Base-by-base conservation (phyloP, 2,113 vertebrate species). In the Malurus alboscapulatus region DNA sequence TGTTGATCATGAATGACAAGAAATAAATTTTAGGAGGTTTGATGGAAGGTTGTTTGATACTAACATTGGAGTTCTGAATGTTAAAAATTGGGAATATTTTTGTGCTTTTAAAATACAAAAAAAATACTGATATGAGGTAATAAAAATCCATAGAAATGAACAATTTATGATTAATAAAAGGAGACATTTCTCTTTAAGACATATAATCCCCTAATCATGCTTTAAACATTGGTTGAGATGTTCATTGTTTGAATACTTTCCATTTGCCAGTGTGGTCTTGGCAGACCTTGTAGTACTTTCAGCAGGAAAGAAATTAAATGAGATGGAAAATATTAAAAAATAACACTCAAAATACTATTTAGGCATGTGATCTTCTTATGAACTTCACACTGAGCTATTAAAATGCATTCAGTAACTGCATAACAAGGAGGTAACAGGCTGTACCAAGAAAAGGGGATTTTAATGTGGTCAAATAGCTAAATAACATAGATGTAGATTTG, bases 261-360 rank as follows among this genome's bases (percentile, higher is more conserved):
- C 25, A 63, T 68, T 94, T 94, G 3, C 36, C 30, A 75, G n/a
- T 59, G 14, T 45, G 36, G 5, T 93, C 57, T 93, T 94, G 81
- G 77, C 74, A 92, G 34, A 57, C 10, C 20, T 87, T 93, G 74
- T 62, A 85, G 53, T 47, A 14, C 15, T 73, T 93, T 86, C 66
- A 89, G 38, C 54, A 90, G 25, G 36, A 80, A 87, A 87, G 82
- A 87, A 84, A 65, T 27, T 5, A 95, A 91, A 90, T 71, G 22
- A 93, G 4, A 27, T 77, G n/a, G 38, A 73, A 94, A 96, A 63
- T 9, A 72, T 62, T 84, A 96, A 91, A 93, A 93, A 90, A 83
- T 74, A 55, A 65, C 88, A 90, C 55, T 62, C 38, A 65, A 74
- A 85, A 81, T 65, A 78, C 44, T 50, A 67, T 84, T 76, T 82